Evolutionary conservation across 2,113 vertebrate species (phyloP), one percentile per base, ranked within the genome.

Genomic region (Heptranchias perlo): DNA sequence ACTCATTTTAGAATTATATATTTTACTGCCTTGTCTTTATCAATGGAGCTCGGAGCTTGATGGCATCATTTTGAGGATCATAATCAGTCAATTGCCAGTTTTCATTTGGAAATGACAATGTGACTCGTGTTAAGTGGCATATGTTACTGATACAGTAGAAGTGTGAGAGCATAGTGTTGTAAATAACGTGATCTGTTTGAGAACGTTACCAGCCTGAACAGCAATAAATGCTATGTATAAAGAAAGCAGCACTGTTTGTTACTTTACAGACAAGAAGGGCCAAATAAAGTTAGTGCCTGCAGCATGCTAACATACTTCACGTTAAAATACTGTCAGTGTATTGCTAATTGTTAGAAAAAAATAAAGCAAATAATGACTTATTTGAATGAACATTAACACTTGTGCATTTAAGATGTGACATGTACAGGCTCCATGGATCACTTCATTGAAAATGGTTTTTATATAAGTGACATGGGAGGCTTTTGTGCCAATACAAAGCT

Each of bases 291-390:
- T 65, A 58, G 87, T 95, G 44, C 65, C 44, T 95, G 39, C 64
- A 69, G 64, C 64, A 95, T 73, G 64, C 92, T 94, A 95, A 95
- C 25, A 31, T 95, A 65, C 47, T 69, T 69, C 49, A 89, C 47
- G 8, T 69, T 31, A 65, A 95, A 95, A 95, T 95, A 95, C 23
- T 95, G 93, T 95, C 64, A 65, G 4, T 69, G 39, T 47, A 95
- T 49, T 69, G 35, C 54, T 92, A 54, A 61, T 92, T 92, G 65
- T 49, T 69, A 95, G 64, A 49, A 64, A 69, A 44, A 65, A 95
- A 91, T 91, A 91, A 62, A 94, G 21, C 44, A 95, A 95, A 69
- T 65, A 94, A 65, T 94, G 92, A 65, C 16, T 89, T 95, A 95
- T 95, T 67, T 95, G 62, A 95, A 95, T 95, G 52, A 95, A 69